phyloP scores from a whole-genome alignment of 1,140 invertebrate species.

The Ylistrum balloti region DNA sequence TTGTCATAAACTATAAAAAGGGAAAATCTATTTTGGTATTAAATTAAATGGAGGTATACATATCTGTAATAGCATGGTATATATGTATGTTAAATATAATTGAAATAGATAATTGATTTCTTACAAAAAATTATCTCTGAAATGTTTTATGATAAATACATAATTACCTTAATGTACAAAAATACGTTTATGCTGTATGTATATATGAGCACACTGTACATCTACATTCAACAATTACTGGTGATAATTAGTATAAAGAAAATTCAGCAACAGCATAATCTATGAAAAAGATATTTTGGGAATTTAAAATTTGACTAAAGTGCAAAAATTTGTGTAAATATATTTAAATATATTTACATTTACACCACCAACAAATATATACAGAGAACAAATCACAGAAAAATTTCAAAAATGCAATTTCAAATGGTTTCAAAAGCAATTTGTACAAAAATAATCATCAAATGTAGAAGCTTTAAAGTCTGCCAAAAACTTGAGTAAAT shows the following conservation, averaged over 20 bases:
- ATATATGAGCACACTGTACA: too few relatives aligned
- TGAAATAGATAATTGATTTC: not conserved
- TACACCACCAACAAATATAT: too few relatives aligned
- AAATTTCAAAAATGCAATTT: not conserved
- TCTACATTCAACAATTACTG: too few relatives aligned
- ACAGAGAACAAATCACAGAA: not conserved
- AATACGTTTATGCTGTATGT: too few relatives aligned
- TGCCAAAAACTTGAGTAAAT: not conserved
- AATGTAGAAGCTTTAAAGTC: not conserved
- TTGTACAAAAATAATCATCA: not conserved
- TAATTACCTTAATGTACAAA: too few relatives aligned
- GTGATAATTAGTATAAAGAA: too few relatives aligned
- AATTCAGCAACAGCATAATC: too few relatives aligned
- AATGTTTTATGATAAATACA: not conserved
- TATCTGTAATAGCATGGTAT: not conserved
- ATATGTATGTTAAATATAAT: conserved; percentile 9
- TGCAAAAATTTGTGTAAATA: too few relatives aligned
- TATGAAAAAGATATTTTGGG: too few relatives aligned
- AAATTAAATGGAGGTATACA: not conserved
- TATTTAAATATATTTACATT: too few relatives aligned
- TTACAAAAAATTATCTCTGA: not conserved
- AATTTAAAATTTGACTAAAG: too few relatives aligned
- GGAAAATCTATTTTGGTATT: conserved; percentile 3
- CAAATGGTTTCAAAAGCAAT: not conserved
- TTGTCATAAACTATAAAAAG: conserved; percentile 22